Conservation (phyloP, 2,797 vertebrate species). For the Mallotus villosus region DNA sequence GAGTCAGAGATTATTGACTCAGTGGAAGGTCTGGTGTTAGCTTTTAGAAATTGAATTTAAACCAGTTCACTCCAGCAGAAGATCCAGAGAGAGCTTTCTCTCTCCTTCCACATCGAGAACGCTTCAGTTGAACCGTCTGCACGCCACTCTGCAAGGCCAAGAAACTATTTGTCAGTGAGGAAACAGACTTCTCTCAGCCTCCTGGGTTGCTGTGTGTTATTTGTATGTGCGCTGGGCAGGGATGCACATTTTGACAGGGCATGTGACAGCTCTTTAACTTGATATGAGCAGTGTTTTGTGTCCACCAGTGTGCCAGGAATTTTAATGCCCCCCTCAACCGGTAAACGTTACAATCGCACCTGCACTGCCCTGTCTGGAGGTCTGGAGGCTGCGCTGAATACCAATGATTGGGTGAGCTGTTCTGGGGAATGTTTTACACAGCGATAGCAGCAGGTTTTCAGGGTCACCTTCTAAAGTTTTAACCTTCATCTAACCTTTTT, state of each 20-base stretch:
- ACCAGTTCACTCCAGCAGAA: conserved; percentile 16
- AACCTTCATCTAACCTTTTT: conserved; percentile 18
- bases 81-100: background rate
- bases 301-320: conserved; percentile 35
- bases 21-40: conserved; percentile 45
- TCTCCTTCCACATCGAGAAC: background rate
- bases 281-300: conserved; percentile 43
- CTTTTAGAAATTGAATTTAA: conserved; percentile 58
- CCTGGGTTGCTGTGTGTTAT: conserved; percentile 12
- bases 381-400: conserved; percentile 35
- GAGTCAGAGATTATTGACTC: conserved; percentile 58
- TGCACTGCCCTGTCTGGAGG: conserved; percentile 40
- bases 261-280: conserved; percentile 44
- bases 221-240: conserved; percentile 15
- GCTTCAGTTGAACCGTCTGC: conserved; percentile 2
- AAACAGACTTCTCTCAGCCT: background rate
- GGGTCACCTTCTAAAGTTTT: conserved; percentile 38
- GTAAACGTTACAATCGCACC: conserved; percentile 41
- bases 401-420: conserved; percentile 24
- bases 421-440: background rate
- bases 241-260: conserved; percentile 15
- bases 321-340: conserved; percentile 32
- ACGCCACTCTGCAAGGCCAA: background rate
- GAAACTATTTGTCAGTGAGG: background rate
- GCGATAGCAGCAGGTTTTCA: conserved; percentile 18